Conservation (phyloP, 2,888 invertebrate genomes). For the Sinodicranocentrus sp. region DNA sequence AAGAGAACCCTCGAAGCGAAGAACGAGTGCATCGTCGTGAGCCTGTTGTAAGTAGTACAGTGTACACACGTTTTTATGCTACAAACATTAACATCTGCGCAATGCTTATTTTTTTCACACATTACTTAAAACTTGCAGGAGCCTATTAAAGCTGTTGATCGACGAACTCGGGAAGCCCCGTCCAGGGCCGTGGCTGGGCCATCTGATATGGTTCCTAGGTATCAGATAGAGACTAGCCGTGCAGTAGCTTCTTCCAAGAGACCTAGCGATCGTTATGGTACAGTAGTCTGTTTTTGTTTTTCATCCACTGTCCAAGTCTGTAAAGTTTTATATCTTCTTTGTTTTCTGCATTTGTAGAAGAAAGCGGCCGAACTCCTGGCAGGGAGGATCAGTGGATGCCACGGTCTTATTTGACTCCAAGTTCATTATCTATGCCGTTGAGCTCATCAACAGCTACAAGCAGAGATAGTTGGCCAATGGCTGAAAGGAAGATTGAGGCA, state of each 20-base stretch:
- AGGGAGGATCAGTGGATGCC: conserved; percentile 42
- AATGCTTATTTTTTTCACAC: too few relatives aligned
- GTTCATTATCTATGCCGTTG: conserved; percentile 38
- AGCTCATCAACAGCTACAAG: conserved; percentile 21
- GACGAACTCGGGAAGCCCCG: conserved; percentile 51
- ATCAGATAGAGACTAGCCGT: conserved; percentile 32
- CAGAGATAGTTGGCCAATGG: conserved; percentile 53
- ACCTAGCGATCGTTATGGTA: conserved; percentile 44
- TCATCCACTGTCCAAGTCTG: background rate
- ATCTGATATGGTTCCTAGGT: conserved; percentile 30
- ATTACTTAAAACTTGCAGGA: conserved; percentile 12
- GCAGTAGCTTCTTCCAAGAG: conserved; percentile 26
- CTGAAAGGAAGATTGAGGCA: conserved; percentile 50
- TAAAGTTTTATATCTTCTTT: background rate
- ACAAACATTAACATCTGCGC: too few relatives aligned
- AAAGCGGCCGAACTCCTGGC: background rate
- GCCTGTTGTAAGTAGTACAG: too few relatives aligned
- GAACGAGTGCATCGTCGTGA: conserved; percentile 53
- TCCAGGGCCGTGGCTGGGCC: conserved; percentile 35
- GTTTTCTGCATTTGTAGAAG: conserved; percentile 32
- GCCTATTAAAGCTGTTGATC: conserved; percentile 39
- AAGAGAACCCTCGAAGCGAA: conserved; percentile 33
- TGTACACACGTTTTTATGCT: too few relatives aligned
- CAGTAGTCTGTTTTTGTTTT: background rate
- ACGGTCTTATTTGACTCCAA: conserved; percentile 34